Conservation (phyloP, 2,888 invertebrate genomes). For the Serripes groenlandicus region DNA sequence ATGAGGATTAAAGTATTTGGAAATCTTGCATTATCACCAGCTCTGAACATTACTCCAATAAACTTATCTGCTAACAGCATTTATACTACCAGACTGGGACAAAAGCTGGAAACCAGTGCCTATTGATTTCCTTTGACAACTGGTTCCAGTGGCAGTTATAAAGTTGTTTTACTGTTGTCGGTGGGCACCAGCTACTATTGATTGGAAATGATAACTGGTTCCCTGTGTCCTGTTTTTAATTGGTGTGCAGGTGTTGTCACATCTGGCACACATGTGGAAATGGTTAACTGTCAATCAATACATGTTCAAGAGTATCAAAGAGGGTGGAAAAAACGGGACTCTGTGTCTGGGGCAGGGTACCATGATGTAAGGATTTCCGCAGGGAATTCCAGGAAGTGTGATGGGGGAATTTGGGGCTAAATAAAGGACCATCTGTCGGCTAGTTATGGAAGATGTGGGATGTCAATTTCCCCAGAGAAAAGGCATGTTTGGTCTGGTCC, state of each 20-base stretch:
- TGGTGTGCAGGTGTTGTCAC: constrained; percentile 54
- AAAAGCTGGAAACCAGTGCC: constrained; percentile 22
- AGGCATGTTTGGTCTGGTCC: constrained; percentile 7
- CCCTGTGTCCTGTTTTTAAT: constrained; percentile 19
- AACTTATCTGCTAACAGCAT: not conserved
- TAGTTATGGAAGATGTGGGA: not conserved
- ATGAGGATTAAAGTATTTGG: no score
- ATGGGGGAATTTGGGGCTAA: constrained; percentile 4
- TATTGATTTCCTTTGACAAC: constrained; percentile 19
- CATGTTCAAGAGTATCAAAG: constrained; percentile 17
- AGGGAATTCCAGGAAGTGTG: constrained; percentile 29
- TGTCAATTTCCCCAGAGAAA: constrained; percentile 2
- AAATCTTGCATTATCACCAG: no score
- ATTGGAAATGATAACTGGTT: constrained; percentile 21
- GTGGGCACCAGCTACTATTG: constrained; percentile 34
- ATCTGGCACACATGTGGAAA: constrained; percentile 55
- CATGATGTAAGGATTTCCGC: constrained; percentile 14
- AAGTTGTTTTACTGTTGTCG: not conserved
- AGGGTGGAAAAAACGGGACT: not conserved
- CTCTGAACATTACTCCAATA: constrained; percentile 8
- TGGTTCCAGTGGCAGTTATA: constrained; percentile 25
- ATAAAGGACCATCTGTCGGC: constrained; percentile 22
- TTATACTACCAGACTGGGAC: not conserved
- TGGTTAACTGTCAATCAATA: constrained; percentile 51
- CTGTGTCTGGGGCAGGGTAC: constrained; percentile 2